Evolutionary conservation across 2,888 invertebrate species (phyloP).

Genomic region (Trilocha varians): DNA sequence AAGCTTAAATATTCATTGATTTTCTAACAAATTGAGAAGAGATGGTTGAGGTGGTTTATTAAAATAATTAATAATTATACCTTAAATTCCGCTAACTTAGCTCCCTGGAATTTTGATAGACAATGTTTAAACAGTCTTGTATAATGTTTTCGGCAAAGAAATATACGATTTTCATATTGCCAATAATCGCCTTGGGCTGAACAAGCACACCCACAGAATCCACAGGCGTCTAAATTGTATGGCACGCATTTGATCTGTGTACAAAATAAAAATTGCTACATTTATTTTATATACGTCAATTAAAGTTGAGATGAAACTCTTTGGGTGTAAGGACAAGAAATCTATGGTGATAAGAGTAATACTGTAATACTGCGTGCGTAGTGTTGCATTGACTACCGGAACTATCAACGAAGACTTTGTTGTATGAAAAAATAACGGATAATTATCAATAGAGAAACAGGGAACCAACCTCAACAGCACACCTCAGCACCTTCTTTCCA

Average conservation of each 20-base stretch:
- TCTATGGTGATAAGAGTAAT: no score
- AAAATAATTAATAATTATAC: conserved; percentile 20
- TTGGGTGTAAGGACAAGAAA: no score
- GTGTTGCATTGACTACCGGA: no score
- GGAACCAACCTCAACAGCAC: conserved; percentile 48
- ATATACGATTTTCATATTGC: conserved; percentile 64
- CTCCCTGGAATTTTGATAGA: conserved; percentile 55
- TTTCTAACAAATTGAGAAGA: no score
- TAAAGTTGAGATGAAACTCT: no score
- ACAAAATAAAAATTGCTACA: conserved; percentile 3
- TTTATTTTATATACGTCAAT: neutral
- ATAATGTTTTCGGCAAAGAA: conserved; percentile 60
- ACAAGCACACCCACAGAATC: conserved; percentile 55
- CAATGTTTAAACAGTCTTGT: conserved; percentile 49
- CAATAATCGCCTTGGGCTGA: conserved; percentile 74
- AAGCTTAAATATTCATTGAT: no score
- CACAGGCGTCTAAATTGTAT: conserved; percentile 61
- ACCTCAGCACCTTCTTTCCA: conserved; percentile 46
- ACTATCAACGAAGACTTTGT: no score
- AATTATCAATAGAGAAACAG: no score
- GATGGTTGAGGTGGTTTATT: no score
- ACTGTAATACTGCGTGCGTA: no score
- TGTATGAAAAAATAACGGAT: no score
- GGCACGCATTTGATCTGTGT: conserved; percentile 66
- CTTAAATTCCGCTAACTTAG: conserved; percentile 58